phyloP scores from a whole-genome alignment of 2,113 vertebrate species.

The Rhea americana region DNA sequence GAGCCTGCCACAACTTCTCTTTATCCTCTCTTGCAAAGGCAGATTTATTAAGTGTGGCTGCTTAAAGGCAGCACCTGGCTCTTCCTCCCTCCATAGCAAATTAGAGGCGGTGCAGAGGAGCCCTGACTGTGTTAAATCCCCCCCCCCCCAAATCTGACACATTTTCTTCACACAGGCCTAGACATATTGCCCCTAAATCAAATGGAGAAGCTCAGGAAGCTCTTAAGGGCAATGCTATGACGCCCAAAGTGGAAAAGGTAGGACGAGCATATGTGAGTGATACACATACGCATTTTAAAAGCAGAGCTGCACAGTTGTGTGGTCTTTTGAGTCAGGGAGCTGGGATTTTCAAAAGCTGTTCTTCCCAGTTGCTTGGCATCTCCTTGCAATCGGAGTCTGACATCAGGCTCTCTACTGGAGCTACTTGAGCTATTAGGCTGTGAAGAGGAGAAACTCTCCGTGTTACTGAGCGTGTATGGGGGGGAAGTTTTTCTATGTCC shows the following conservation, averaged over 20 bases:
- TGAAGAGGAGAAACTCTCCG: constrained; percentile 62
- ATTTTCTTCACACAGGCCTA: not conserved
- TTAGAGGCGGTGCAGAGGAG: rapidly evolving
- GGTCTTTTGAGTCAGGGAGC: constrained; percentile 20
- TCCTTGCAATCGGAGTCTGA: constrained; percentile 45
- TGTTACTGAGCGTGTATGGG: constrained; percentile 22
- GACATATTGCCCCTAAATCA: not conserved
- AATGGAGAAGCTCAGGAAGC: not conserved
- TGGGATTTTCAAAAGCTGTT: constrained; percentile 24
- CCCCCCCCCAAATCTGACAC: not conserved
- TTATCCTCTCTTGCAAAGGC: not conserved
- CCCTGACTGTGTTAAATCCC: rapidly evolving
- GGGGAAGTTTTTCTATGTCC: constrained; percentile 34
- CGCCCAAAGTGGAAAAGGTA: constrained; percentile 17
- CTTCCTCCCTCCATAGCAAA: not conserved
- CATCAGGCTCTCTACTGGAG: constrained; percentile 53
- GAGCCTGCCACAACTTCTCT: rapidly evolving
- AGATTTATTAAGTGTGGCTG: not conserved
- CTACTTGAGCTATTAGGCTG: constrained; percentile 58
- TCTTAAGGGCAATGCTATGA: not conserved
- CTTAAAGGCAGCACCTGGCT: not conserved
- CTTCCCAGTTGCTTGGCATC: constrained; percentile 53
- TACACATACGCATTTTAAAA: not conserved
- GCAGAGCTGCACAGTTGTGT: not conserved
- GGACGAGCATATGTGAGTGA: not conserved